Conservation (phyloP, 2,113 vertebrate genomes). For the Rhynchomys soricoides region DNA sequence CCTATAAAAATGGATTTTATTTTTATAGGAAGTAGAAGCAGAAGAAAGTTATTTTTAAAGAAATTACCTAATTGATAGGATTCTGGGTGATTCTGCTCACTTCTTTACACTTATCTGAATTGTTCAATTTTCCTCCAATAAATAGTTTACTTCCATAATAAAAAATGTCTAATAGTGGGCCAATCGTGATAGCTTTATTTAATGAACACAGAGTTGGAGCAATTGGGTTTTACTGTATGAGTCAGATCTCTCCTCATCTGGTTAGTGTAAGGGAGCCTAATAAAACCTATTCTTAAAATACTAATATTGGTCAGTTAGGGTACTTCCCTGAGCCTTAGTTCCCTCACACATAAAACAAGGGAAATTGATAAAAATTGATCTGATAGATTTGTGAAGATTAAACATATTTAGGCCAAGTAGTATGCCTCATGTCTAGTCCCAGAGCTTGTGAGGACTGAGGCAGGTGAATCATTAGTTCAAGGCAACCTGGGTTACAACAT, state of each 20-base stretch:
- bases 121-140: conserved; percentile 67
- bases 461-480: background rate
- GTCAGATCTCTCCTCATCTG: background rate
- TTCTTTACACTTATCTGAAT: conserved; percentile 66
- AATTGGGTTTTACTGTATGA: background rate
- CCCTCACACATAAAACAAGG: background rate
- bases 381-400: background rate
- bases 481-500: background rate
- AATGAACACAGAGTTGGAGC: conserved; percentile 12
- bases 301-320: background rate
- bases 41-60: conserved; percentile 70
- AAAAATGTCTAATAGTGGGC: conserved; percentile 33
- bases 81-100: conserved; percentile 68
- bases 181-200: conserved; percentile 53
- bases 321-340: background rate
- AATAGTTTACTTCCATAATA: conserved; percentile 72
- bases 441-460: background rate
- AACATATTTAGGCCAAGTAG: background rate
- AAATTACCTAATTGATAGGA: conserved; percentile 73
- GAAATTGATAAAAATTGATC: background rate
- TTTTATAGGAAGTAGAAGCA: conserved; percentile 73
- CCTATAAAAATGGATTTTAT: conserved; percentile 77
- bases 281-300: background rate
- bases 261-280: background rate
- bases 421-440: background rate